A percentile compares a stretch with the other conserved stretches of the same genome.
Evolutionary conservation across 2,888 invertebrate genomes (phyloP).

Genomic region (Galerucella nymphaeae): DNA sequence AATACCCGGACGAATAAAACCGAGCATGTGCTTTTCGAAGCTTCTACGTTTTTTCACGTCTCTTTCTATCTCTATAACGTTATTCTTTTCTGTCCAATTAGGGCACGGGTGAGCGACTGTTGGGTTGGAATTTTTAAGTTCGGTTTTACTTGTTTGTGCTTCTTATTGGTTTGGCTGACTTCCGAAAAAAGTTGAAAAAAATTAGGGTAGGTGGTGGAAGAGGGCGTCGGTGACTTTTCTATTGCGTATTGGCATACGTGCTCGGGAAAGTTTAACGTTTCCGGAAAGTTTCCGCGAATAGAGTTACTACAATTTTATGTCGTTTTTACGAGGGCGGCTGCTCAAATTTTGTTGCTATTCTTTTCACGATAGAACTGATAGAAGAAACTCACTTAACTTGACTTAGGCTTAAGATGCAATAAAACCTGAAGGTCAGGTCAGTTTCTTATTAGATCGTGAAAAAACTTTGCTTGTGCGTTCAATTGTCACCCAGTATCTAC

Average conservation of each 20-base stretch:
- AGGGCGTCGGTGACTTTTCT: slow-evolving; percentile 18
- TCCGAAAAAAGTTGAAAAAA: slow-evolving; percentile 35
- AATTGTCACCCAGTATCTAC: too few relatives aligned
- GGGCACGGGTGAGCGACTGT: slow-evolving; percentile 37
- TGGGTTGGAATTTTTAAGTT: slow-evolving; percentile 45
- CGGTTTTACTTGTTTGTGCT: slow-evolving; percentile 35
- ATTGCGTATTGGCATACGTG: slow-evolving; percentile 9
- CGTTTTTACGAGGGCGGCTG: not conserved
- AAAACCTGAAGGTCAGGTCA: too few relatives aligned
- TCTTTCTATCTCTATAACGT: slow-evolving; percentile 47
- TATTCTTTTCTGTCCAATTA: slow-evolving; percentile 54
- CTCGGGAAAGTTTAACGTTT: not conserved
- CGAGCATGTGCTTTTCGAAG: slow-evolving; percentile 53
- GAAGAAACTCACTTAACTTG: too few relatives aligned
- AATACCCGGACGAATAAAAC: slow-evolving; percentile 55
- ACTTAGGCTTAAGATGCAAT: not conserved
- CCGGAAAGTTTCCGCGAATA: not conserved
- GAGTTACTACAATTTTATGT: not conserved
- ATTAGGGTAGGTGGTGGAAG: slow-evolving; percentile 21
- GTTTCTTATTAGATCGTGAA: too few relatives aligned
- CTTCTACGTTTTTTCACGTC: slow-evolving; percentile 43
- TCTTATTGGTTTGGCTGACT: slow-evolving; percentile 44
- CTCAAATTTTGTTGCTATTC: not conserved
- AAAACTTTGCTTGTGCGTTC: too few relatives aligned
- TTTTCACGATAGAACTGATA: too few relatives aligned